Conservation (phyloP, 2,113 vertebrate genomes). For the Aspiorhynchus laticeps region DNA sequence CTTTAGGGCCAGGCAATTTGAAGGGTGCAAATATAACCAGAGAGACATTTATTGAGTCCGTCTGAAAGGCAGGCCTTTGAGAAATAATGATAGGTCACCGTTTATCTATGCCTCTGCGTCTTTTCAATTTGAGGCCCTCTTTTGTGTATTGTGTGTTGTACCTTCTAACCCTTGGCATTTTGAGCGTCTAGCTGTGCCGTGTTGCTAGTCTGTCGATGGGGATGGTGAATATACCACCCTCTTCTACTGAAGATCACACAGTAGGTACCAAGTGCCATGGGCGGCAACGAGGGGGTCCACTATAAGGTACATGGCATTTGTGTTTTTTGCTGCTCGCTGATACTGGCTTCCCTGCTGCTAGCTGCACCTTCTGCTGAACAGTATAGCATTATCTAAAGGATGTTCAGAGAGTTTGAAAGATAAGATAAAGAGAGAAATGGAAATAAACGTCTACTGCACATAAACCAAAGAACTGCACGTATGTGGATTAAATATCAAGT, state of each 20-base stretch:
- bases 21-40: conserved; percentile 35
- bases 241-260: conserved; percentile 42
- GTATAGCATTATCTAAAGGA: not conserved
- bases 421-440: too few species aligned
- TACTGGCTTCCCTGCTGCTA: not conserved
- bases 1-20: conserved; percentile 40
- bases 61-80: conserved; percentile 31
- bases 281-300: conserved; percentile 10
- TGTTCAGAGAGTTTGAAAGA: too few species aligned
- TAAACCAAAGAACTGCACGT: not conserved
- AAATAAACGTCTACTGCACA: too few species aligned
- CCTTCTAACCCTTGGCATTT: conserved; percentile 29
- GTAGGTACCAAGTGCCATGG: conserved; percentile 27
- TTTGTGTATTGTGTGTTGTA: conserved; percentile 10
- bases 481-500: not conserved
- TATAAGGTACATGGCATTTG: conserved; percentile 24
- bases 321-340: conserved; percentile 3
- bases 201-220: conserved; percentile 16
- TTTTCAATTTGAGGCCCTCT: conserved; percentile 32
- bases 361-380: not conserved
- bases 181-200: not conserved
- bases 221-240: not conserved
- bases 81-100: conserved; percentile 39
- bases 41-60: conserved; percentile 27
- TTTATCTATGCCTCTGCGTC: conserved; percentile 17